Evolutionary conservation across 1,140 invertebrate species (phyloP).

Genomic region (Hesperophylax magnus): DNA sequence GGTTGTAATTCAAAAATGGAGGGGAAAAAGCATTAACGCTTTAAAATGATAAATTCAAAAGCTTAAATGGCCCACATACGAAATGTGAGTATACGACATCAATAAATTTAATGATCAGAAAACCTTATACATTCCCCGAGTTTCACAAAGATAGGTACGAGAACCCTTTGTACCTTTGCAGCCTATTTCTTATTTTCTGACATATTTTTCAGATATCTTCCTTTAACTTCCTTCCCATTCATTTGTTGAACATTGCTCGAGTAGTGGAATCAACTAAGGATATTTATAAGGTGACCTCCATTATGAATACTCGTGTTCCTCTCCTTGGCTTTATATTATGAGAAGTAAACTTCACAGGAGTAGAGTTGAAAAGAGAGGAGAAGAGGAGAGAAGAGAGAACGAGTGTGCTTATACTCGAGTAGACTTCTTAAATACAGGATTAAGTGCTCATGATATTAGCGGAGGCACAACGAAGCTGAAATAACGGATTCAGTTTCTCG

Average conservation of each 20-base stretch:
- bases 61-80: no score
- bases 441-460: constrained; percentile 1
- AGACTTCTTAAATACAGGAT: neutral
- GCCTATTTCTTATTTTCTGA: constrained; percentile 15
- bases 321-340: constrained; percentile 1
- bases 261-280: neutral
- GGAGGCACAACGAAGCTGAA: no score
- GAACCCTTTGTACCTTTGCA: neutral
- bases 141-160: no score
- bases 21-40: no score
- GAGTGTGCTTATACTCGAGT: neutral
- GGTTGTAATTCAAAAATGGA: no score
- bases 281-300: constrained; percentile 16
- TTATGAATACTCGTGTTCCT: constrained; percentile 6
- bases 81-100: no score
- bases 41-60: no score
- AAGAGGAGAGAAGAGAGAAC: neutral
- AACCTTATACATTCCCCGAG: neutral
- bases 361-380: neutral
- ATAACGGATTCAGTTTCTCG: no score
- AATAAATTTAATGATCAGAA: no score
- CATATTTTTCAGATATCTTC: constrained; percentile 2
- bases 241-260: neutral
- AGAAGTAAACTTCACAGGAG: neutral
- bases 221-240: neutral